Base-by-base conservation (phyloP, 2,113 vertebrate genomes). In the Fukomys damarensis region DNA sequence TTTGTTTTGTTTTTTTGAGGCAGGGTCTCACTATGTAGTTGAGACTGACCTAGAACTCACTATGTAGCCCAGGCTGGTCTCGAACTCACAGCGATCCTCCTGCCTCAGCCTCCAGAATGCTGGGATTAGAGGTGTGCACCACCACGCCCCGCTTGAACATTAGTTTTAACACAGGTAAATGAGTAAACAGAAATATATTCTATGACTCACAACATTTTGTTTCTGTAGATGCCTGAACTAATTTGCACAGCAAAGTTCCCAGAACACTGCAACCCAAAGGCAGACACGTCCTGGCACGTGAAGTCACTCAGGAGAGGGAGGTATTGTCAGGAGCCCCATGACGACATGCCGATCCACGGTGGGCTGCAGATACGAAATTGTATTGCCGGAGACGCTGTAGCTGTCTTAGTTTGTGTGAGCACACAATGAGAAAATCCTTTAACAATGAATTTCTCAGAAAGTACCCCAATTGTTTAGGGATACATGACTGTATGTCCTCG, bases 271-370 rank as follows among this genome's bases (percentile, higher is more conserved):
- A 91, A 28, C 20, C 11, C 43, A 82, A 94, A 70, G 59, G 14
- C 43, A 83, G 77, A 76, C 9, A 9, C n/a, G 54, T 72, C 10
- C 43, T 77, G 77, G 68, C 9, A 9, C n/a, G 54, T 72, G 61
- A 89, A 89, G 89, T 63, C 68, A 61, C 82, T 94, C 59, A 88
- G 43, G 80, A 43, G 72, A 66, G 89, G 70, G 38, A 35, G 32
- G 54, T 20, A 66, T 10, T 22, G 26, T 49, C 32, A 66, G 9
- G 65, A 38, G 32, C 26, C n/a, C 63, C 70, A 61, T 22, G 17
- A 35, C 16, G 66, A 54, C 56, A 46, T 79, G 32, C 7, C 7
- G 52, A 14, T 52, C 13, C 76, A 30, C 19, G 26, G 38, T 16
- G 56, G 38, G 35, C 16, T 30, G 26, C 32, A 41, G 52, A 24